Base-by-base conservation (phyloP, 2,797 vertebrate genomes). In the Typhlichthys eigenmanni region DNA sequence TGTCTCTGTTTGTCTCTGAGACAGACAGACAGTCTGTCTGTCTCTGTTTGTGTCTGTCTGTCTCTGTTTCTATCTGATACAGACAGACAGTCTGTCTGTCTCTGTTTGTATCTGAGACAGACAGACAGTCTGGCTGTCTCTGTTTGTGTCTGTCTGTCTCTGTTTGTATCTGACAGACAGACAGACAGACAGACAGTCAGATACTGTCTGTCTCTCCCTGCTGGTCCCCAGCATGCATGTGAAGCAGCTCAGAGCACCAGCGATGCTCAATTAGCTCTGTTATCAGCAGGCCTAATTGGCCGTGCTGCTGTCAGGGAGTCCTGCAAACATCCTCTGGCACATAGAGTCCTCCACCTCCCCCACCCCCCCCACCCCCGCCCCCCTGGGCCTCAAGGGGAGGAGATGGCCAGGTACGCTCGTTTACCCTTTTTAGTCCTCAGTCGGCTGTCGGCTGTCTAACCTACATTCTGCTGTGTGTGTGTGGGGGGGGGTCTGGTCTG, bases 211-310 rank as follows among this genome's bases (percentile, higher is more conserved):
- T 32, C 14, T 32, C 34, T 24, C 11, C 47, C 29, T 53, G 56
- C 16, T 46, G n/a, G 43, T 13, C 16, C 14, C 24, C 29, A 55
- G 63, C 64, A 48, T 45, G 19, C 19, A 19, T 56, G 58, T 14
- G 5, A 54, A 63, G 24, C 58, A 69, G 59, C 54, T 80, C 71
- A 71, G 75, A 84, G 83, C 66, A 79, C 69, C 70, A 79, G 58
- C 60, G 66, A 69, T 69, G 59, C 74, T 87, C 83, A 90, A 90
- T 89, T 88, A 87, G 69, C 74, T 67, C n/a, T 64, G 64, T 86
- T 85, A 88, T 83, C 19, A 19, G 19, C 19, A 66, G 47, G 70
- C 69, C 80, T 90, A 88, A 92, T 91, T 90, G 85, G 76, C 81
- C 75, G 54, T 81, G 81, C 84, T 72, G 71, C 78, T 80, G 83